Conservation (phyloP, 2,113 vertebrate species). For the Etheostoma spectabile region DNA sequence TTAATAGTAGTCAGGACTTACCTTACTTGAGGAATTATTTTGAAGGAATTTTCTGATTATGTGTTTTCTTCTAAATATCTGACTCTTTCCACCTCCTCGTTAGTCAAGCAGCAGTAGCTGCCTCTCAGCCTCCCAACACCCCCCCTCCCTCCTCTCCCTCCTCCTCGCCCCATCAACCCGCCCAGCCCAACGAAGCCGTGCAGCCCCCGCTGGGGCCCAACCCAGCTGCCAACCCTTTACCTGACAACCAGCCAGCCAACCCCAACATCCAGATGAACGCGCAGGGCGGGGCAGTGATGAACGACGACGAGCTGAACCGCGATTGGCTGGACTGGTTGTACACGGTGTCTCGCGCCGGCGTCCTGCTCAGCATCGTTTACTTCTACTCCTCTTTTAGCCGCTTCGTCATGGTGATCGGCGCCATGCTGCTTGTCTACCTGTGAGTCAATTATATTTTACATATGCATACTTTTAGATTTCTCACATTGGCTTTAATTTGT, state of each 20-base stretch:
- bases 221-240: conserved; percentile 80
- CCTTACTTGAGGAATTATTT: too few relatives aligned
- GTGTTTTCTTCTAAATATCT: background rate
- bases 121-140: conserved; percentile 85
- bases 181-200: conserved; percentile 82
- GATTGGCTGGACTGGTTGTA: conserved; percentile 99
- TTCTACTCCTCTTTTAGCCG: conserved; percentile 98
- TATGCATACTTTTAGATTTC: background rate
- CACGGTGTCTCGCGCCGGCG: conserved; percentile 90
- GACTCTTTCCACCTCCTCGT: conserved; percentile 11
- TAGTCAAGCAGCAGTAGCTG: conserved; percentile 94
- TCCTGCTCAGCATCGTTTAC: conserved; percentile 96
- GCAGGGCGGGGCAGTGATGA: conserved; percentile 88
- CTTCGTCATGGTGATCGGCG: conserved; percentile 94
- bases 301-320: conserved; percentile 95
- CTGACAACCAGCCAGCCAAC: conserved; percentile 90
- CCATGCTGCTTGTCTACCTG: conserved; percentile 96
- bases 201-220: conserved; percentile 86
- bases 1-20: background rate
- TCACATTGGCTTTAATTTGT: background rate
- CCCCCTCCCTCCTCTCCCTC: conserved; percentile 79
- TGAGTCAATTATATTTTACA: conserved; percentile 62
- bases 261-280: conserved; percentile 90
- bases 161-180: conserved; percentile 66
- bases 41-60: too few relatives aligned